Evolutionary conservation across 2,888 invertebrate species (phyloP).

Genomic region (Homarus gammarus): DNA sequence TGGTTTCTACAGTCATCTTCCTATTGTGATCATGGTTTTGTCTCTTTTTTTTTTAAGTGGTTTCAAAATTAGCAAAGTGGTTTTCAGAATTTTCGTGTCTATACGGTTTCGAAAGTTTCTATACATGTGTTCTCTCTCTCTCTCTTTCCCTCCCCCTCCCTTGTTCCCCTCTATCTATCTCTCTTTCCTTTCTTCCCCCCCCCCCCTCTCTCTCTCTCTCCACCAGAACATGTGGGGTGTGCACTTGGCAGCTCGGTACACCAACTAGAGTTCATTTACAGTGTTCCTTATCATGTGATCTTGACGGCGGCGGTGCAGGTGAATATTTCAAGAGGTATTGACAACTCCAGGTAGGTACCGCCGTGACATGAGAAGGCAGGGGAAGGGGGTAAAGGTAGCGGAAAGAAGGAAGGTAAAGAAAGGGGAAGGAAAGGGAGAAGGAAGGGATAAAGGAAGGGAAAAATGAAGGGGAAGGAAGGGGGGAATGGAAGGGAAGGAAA

Average conservation of each 20-base stretch:
- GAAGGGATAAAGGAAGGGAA: background rate
- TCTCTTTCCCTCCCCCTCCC: background rate
- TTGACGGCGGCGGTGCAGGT: background rate
- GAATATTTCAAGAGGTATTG: constrained; percentile 1
- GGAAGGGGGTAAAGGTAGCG: background rate
- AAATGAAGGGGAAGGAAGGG: no score
- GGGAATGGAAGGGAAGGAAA: no score
- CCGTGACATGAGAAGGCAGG: background rate
- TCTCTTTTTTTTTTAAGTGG: no score
- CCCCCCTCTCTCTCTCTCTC: background rate
- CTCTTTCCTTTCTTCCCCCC: background rate
- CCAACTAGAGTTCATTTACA: no score
- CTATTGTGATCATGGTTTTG: no score
- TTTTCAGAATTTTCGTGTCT: no score
- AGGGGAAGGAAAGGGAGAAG: background rate
- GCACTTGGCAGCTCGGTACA: no score
- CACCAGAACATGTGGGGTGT: no score
- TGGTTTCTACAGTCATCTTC: no score
- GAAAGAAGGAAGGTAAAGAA: background rate
- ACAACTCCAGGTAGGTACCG: background rate
- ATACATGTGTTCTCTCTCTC: no score
- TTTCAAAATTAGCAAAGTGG: no score
- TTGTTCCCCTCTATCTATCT: background rate
- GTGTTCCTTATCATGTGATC: background rate
- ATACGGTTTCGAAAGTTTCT: no score